Evolutionary conservation across 1,140 invertebrate genomes (phyloP).

Genomic region (Hydropsyche tenuis): DNA sequence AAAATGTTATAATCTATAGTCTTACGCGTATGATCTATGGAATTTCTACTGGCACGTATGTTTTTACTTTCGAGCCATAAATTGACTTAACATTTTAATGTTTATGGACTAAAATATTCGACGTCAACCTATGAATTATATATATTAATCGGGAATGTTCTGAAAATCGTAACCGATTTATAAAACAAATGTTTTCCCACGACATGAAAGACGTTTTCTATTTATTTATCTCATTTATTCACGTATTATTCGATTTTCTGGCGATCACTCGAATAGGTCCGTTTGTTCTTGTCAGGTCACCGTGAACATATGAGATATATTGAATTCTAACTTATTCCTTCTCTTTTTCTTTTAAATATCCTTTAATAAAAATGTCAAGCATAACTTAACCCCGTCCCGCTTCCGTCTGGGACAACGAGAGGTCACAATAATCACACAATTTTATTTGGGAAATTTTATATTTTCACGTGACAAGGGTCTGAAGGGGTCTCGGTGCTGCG

Average conservation of each 20-base stretch:
- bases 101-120: too few relatives aligned
- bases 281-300: slow-evolving; percentile 31
- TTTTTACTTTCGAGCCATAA: too few relatives aligned
- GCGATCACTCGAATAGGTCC: slow-evolving; percentile 1
- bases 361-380: slow-evolving; percentile 47
- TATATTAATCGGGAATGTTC: too few relatives aligned
- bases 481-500: slow-evolving; percentile 14
- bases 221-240: not conserved
- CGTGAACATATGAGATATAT: slow-evolving; percentile 29
- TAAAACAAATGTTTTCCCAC: not conserved
- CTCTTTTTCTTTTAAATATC: slow-evolving; percentile 29
- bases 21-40: too few relatives aligned
- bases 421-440: slow-evolving; percentile 35
- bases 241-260: not conserved
- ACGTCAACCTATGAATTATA: too few relatives aligned
- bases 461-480: slow-evolving; percentile 35
- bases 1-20: too few relatives aligned
- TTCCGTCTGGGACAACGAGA: not conserved
- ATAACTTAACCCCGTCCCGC: slow-evolving; percentile 29
- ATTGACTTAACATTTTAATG: too few relatives aligned
- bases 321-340: slow-evolving; percentile 25
- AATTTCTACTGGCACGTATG: too few relatives aligned
- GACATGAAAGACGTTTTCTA: slow-evolving; percentile 1
- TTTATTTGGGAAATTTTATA: slow-evolving; percentile 36
- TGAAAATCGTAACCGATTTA: too few relatives aligned